Base-by-base conservation (phyloP, 2,888 invertebrate species). In the Magallana nippona region DNA sequence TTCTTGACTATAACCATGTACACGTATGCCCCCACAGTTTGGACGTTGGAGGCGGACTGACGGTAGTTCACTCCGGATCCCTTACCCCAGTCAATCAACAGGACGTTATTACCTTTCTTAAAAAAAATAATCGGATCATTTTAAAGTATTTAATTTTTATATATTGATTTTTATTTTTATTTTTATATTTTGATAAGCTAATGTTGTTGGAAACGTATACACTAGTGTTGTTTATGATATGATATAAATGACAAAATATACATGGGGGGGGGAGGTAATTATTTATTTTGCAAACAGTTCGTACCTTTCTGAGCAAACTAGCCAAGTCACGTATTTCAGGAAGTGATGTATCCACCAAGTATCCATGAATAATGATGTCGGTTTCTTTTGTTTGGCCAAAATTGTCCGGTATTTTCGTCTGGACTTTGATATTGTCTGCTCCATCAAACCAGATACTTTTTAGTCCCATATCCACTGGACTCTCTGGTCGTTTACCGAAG, bases 341-440 rank as follows among this genome's bases (percentile, higher is more conserved):
- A n/a, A 60, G 58, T 60, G n/a, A 60, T n/a, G 58, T 60, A 60
- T 60, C 58, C n/a, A 60, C 58, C 58, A 60, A 60, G 58, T 60
- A 60, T 17, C 58, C 58, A 60, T 60, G 58, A 0, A 60, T 60
- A n/a, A 60, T 60, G 0, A 60, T n/a, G 58, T 60, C 58, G 1
- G 58, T 60, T 15, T 60, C 58, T n/a, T 60, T 60, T 17, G 58
- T 1, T 60, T n/a, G 17, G n/a, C n/a, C 58, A 60, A 60, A 60
- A 60, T n/a, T 60, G 17, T 60, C n/a, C 1, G 58, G 58, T 15
- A n/a, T n/a, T 17, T 10, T 10, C 17, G 58, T 60, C 17, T 60
- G 17, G 17, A n/a, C 58, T 60, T 17, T n/a, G 5, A 60, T 60
- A n/a, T 60, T 60, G 5, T 60, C 58, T n/a, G n/a, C 58, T 60